Conservation (phyloP, 2,113 vertebrate species). For the Eulemur rufifrons region DNA sequence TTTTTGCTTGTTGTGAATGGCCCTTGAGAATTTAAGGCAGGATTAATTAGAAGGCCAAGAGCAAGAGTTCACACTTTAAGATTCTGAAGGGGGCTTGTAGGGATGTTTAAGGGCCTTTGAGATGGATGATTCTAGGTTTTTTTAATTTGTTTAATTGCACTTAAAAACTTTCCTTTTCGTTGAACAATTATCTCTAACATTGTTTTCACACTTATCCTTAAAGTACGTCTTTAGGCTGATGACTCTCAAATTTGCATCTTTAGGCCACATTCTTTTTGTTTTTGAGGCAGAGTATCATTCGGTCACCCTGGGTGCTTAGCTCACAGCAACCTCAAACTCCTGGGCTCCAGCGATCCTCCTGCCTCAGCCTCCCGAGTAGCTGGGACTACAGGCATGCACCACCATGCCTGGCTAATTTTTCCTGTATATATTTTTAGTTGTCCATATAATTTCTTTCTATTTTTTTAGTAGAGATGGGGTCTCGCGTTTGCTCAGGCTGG, state of each 20-base stretch:
- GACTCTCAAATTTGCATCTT: background rate
- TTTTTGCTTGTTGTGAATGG: slow-evolving; percentile 1
- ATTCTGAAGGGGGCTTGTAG: background rate
- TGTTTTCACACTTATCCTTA: background rate
- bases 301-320: no score
- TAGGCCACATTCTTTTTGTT: background rate
- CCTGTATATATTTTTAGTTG: background rate
- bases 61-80: background rate
- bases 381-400: no score
- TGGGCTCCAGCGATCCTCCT: no score
- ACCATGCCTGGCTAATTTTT: background rate
- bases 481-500: no score
- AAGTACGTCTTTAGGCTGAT: background rate
- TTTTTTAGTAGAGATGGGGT: background rate
- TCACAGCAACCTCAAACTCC: no score
- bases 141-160: slow-evolving; percentile 17
- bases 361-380: no score
- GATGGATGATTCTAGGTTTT: background rate
- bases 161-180: slow-evolving; percentile 13
- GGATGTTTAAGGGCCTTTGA: background rate
- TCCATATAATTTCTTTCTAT: background rate
- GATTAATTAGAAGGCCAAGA: background rate
- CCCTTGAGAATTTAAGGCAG: background rate
- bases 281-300: no score
- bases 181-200: background rate